Conservation (phyloP, 37 sponge, comb jelly and placozoan genomes). For the Cliona cf. orientalis region DNA sequence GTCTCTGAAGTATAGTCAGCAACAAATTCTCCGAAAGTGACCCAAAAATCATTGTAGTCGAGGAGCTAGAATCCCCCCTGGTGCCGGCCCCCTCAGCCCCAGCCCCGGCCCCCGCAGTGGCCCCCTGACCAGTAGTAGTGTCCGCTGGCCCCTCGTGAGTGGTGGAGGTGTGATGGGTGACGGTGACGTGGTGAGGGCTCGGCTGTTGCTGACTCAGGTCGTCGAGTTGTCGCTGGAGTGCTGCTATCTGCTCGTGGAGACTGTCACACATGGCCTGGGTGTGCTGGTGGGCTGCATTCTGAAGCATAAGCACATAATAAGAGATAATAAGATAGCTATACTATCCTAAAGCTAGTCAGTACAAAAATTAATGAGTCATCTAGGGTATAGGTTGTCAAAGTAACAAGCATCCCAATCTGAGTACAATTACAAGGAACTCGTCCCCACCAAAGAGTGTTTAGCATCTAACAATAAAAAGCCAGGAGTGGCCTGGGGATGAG, state of each 20-base stretch:
- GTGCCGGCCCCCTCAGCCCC: not conserved
- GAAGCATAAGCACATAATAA: not conserved
- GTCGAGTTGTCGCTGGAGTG: conserved; percentile 32
- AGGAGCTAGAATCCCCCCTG: conserved; percentile 2
- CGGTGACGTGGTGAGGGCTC: not conserved
- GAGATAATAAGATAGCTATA: not conserved
- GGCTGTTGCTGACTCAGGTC: not conserved
- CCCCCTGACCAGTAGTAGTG: not conserved
- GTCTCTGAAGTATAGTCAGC: conserved; percentile 53
- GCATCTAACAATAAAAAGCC: not conserved
- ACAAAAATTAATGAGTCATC: too few relatives aligned
- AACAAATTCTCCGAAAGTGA: conserved; percentile 43
- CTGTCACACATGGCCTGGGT: conserved; percentile 15
- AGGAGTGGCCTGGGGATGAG: not conserved
- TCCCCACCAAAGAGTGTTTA: not conserved
- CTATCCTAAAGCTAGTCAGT: too few relatives aligned
- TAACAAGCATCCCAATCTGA: too few relatives aligned
- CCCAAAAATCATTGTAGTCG: conserved; percentile 61
- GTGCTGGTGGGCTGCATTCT: conserved; percentile 24
- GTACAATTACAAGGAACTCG: not conserved
- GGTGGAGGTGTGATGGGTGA: not conserved
- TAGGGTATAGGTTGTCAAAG: too few relatives aligned
- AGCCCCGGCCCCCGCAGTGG: not conserved
- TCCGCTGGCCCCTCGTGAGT: too few relatives aligned
- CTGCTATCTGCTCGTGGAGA: conserved; percentile 12